Base-by-base conservation (phyloP, 2,113 vertebrate species). In the Conger conger region DNA sequence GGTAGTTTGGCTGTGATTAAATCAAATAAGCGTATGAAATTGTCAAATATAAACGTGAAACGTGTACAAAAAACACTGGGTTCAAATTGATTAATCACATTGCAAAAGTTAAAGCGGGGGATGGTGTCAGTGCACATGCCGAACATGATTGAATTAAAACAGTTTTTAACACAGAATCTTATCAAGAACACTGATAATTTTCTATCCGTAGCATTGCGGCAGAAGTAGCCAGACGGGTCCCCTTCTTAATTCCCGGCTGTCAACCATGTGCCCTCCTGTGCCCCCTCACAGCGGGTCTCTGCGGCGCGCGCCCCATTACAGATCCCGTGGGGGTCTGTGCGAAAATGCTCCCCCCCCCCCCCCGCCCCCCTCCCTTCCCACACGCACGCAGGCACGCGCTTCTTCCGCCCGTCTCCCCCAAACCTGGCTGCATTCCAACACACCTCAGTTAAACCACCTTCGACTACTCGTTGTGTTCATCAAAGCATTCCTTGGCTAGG, bases 361-460 rank as follows among this genome's bases (percentile, higher is more conserved):
- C n/a, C n/a, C n/a, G n/a, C n/a, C n/a, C n/a, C n/a, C n/a, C n/a
- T n/a, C n/a, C 42, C 83, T 82, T 50, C 37, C 85, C 84, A 50
- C 36, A 77, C 54, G 36, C 84, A 57, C 73, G 42, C 42, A 33
- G 82, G 0, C 36, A 73, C 53, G 42, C 80, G 57, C 76, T 76
- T 79, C 80, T 73, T 60, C 89, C 88, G 88, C 87, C 89, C 92
- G 91, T 87, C 91, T 91, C 92, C 92, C 91, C 87, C 81, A 83
- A 89, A 87, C 88, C 93, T 94, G 93, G 92, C 93, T 86, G 88
- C 89, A 93, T 93, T 94, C 91, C 92, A 92, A 89, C 91, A 93
- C 94, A 93, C 90, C 82, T 88, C 89, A 86, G 84, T 81, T 82
- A 76, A 82, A 73, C 36, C 81, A 84, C 81, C 88, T 15, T 68